Evolutionary conservation across 2,888 invertebrate species (phyloP), one percentile per base, ranked within the genome.

Genomic region (Orthosia incerta): DNA sequence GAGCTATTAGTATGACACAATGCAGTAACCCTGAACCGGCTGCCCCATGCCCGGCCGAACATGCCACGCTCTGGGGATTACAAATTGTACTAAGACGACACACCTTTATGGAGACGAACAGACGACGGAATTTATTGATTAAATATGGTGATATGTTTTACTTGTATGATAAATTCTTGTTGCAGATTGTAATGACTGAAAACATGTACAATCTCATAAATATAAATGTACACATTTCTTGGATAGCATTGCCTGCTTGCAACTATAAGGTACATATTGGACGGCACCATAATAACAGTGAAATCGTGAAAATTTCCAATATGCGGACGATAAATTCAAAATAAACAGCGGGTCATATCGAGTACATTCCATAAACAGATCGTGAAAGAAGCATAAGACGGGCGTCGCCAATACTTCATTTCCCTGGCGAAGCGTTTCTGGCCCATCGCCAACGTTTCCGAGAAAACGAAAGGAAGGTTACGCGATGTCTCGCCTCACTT

Each of bases 391-490:
- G 92, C 89, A 90, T 91, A 90, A 91, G 93, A 91, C 93, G 91
- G 91, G 90, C 92, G 93, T 93, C 94, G 92, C 93, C 92, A 91
- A 94, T 94, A 92, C 94, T 94, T 94, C 94, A 94, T 94, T 94
- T 95, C 92, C 89, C 93, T 90, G 93, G 92, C 93, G 93, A 92
- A 92, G 91, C 89, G 90, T 86, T 90, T 88, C 88, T 96, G 96
- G 96, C 93, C 46, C 59, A 62, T 59, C 71, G 95, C 96, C 96
- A 96, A 93, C 90, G 90, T 91, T 96, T 95, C 96, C 95, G 93
- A 95, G 96, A 96, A 96, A 92, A 88, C 89, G 92, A 89, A 91
- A 93, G 90, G 95, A 96, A 96, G 95, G 95, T 96, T 96, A 95
- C 94, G 93, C 91, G 95, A 94, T 91, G 95, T 95, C 95, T 95